Evolutionary conservation across 2,797 vertebrate genomes (phyloP), one percentile per base, ranked within the genome.

Genomic region (Bothrops alternatus): DNA sequence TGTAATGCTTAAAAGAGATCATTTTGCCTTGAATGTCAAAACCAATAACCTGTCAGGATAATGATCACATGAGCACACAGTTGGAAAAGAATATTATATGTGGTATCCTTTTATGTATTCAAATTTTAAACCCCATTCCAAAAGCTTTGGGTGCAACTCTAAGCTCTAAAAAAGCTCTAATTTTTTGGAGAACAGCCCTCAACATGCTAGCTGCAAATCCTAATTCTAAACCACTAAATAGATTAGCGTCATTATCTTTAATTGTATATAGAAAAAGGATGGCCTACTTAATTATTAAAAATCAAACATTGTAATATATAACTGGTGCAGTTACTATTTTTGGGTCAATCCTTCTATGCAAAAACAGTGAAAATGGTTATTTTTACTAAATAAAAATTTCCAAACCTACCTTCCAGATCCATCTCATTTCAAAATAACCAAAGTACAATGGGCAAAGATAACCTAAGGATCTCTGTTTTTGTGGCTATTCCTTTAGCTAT

Each of bases 401-500:
- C 61, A 86, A 42, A 14, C 47, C 37, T 86, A 58, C 32, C 50
- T 69, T 50, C 18, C 32, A 32, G 89, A 69, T 60, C 6, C 10
- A 63, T 28, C 3, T 16, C 8, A 28, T 93, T 87, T 86, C 47
- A 60, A 93, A 90, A 42, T 73, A 88, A 53, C 53, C 5, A 18
- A 56, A 4, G 25, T 58, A 37, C 56, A 56, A 63, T 13, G 60
- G 23, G 23, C 14, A 63, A 28, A 55, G 47, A 42, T 90, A 93
- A 25, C 0, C 57, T 56, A 57, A 58, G 0, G 89, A 10, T 56
- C 7, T 47, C 10, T 25, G 5, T 61, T 61, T 85, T n/a, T 85
- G 14, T 47, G 5, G 50, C n/a, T 93, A 47, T n/a, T 47, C 16
- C 61, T 93, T 57, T 61, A 93, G 91, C 94, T 94, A 89, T 14